Base-by-base conservation (phyloP, 2,888 invertebrate species). In the Metellina segmentata region DNA sequence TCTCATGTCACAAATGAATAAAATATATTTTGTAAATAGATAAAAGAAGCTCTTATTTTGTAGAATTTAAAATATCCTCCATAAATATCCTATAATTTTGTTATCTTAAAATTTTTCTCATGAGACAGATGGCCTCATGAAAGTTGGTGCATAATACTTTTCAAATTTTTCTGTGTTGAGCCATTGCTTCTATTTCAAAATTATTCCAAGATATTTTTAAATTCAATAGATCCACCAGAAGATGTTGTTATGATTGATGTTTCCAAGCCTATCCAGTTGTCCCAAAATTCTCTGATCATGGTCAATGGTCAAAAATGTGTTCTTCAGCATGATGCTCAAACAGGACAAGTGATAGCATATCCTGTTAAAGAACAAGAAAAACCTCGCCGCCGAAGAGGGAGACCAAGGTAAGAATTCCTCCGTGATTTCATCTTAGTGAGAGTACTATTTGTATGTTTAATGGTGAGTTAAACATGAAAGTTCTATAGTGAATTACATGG, bases 291-390 rank as follows among this genome's bases (percentile, higher is more conserved):
- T 49, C 94, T 95, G 52, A 94, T 95, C 9, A 94, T 94, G 9
- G 94, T 95, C 1, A 94, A 94, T 86, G 95, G 95, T 7, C 94
- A 95, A 94, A 95, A 95, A 88, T 95, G 95, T 94, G 93, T 95
- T 74, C 93, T 95, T 78, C 94, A 94, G 89, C 94, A 94, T 11
- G 94, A 95, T 89, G 94, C 94, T 5, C 94, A 94, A n/a, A 94
- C 94, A 0, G 94, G 94, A 6, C 94, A 94, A 93, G 93, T 95
- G 69, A 94, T 94, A 93, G 95, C 95, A 7, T 95, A 95, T 90
- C 95, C 95, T 9, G 93, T 95, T 49, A 94, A 93, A 85, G 93
- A 93, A 78, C 93, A 93, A 19, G 93, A 93, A 11, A 93, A 92
- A 78, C 93, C 93, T 49, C 91, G 85, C 13, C 93, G 93, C n/a